Evolutionary conservation across 2,113 vertebrate genomes (phyloP), one percentile per base, ranked within the genome.

Genomic region (Grammomys surdaster): DNA sequence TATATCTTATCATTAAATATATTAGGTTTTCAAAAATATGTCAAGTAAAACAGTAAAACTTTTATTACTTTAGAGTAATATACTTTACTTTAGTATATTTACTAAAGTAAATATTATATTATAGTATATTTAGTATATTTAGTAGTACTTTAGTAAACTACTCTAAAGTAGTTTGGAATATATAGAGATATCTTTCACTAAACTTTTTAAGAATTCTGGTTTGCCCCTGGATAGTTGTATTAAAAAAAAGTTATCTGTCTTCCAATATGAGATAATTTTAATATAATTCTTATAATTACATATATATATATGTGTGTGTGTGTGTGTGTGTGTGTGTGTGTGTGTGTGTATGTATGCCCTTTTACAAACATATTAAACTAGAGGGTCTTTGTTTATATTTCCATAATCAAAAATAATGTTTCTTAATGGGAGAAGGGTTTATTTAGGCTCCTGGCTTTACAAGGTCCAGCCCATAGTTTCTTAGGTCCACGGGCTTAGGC

Each of bases 211-310:
- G 22, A 54, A 19, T 26, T 95, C 58, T 81, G 12, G 80, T 93
- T 13, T 81, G n/a, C 1, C 14, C 22, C n/a, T 95, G 20, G 16
- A 5, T 91, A 60, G 67, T 22, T 80, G 33, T 60, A 94, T 54
- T 54, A 93, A 28, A 24, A 80, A 94, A 90, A 70, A n/a, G 31
- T 85, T 26, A 81, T 13, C 87, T 16, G 2, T 78, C 91, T 91
- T 92, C n/a, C 16, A 86, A 81, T 43, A 85, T 88, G 28, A 13
- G 84, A 54, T 77, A 5, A 92, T 78, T 91, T 95, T 93, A 93
- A 76, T 43, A 72, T 76, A 96, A 95, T 85, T 91, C 16, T 58
- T 91, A 69, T 40, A 91, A 93, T 58, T 78, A n/a, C 33, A 85
- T 72, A 19, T 13, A 36, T 56, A 40, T 43, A 84, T 69, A 4